Evolutionary conservation across 1,140 invertebrate genomes (phyloP).

Genomic region (Camponotus vicinus): DNA sequence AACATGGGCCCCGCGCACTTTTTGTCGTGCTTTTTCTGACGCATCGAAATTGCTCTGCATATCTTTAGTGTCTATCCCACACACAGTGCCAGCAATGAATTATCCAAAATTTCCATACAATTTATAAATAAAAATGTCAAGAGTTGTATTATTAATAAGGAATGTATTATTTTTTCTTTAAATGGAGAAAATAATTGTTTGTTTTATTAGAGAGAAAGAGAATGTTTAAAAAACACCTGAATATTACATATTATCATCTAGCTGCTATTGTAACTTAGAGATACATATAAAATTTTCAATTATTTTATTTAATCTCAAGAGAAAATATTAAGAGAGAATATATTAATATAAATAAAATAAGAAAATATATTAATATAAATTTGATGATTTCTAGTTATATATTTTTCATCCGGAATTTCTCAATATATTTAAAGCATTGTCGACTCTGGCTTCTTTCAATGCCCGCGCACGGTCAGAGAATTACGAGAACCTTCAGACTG

Average conservation of each 20-base stretch:
- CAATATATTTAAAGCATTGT: neutral
- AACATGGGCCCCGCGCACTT: slow-evolving; percentile 10
- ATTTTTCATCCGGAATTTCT: neutral
- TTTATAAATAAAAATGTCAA: neutral
- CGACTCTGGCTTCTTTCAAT: slow-evolving; percentile 9
- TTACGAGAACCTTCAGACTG: slow-evolving; percentile 46
- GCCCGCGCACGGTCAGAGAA: slow-evolving; percentile 27
- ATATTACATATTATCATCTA: neutral
- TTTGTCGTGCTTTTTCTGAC: slow-evolving; percentile 44
- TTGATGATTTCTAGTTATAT: no score
- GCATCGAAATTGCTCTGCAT: neutral
- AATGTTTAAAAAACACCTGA: neutral
- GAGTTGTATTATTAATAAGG: neutral
- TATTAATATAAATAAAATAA: no score
- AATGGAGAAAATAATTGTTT: neutral
- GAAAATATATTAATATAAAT: no score
- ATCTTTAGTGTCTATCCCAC: neutral
- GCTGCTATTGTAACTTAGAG: neutral
- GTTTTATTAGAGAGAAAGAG: neutral
- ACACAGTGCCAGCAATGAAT: neutral
- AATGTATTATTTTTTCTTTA: neutral
- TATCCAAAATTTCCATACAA: neutral
- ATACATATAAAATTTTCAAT: no score
- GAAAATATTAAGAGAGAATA: no score
- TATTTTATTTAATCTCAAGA: no score